Percentiles rank a stretch among this genome's conserved stretches.
phyloP scores from a whole-genome alignment of 1,140 invertebrate species.

The Lamellibrachia luymesi region DNA sequence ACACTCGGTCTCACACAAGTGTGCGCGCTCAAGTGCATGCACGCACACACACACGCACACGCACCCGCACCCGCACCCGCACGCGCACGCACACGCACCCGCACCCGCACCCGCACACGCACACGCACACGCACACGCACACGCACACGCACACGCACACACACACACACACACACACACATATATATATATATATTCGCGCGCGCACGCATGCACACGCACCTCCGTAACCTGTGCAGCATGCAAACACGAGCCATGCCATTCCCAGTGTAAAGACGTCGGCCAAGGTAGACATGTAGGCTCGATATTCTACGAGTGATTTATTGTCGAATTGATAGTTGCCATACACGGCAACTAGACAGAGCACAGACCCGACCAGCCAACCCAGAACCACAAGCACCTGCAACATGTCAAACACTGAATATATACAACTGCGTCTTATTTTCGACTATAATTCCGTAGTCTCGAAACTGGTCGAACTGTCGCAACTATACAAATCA shows the following conservation, averaged over 20 bases:
- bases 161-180: background rate
- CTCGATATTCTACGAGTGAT: background rate
- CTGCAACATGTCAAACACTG: background rate
- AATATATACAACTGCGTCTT: too few relatives aligned
- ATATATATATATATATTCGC: background rate
- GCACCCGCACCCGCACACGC: background rate
- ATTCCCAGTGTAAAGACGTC: conserved; percentile 2
- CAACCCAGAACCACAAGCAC: background rate
- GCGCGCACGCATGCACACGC: background rate
- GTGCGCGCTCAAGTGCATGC: background rate
- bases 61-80: too few relatives aligned
- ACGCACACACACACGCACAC: background rate
- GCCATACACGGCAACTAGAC: background rate
- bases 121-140: background rate
- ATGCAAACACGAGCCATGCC: conserved; percentile 17
- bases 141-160: background rate
- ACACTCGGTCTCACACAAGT: too few relatives aligned
- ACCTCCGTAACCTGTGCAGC: conserved; percentile 18
- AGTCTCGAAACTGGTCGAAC: too few relatives aligned
- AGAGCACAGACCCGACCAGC: background rate
- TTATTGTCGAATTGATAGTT: background rate
- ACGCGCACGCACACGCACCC: background rate
- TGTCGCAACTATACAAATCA: too few relatives aligned
- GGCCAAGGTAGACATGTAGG: background rate
- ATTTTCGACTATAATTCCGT: too few relatives aligned